These are phyloP conservation scores for Monodelphis domestica DNA, from an alignment of 2,797 vertebrate species.

Conservation along the genomic window DNA sequence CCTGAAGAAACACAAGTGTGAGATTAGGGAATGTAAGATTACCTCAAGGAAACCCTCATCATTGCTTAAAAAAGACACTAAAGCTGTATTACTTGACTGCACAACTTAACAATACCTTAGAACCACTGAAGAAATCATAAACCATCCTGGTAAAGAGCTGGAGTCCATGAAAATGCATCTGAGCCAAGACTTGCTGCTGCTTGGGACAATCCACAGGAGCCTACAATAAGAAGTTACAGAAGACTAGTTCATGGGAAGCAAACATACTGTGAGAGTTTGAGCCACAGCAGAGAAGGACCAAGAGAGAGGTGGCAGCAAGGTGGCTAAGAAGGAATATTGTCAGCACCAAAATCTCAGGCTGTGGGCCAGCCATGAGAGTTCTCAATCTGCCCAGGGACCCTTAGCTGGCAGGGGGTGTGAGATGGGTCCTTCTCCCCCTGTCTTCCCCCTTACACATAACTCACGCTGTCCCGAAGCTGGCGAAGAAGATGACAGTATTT, in stretches of 20 bases:
- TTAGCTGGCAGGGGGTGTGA: neutral
- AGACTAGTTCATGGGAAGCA: neutral
- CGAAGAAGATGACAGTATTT: conserved; percentile 84
- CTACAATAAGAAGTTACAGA: conserved; percentile 44
- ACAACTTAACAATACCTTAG: conserved; percentile 86
- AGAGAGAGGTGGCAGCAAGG: neutral
- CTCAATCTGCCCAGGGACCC: conserved; percentile 16
- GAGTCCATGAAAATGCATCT: conserved; percentile 87
- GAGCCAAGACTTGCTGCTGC: conserved; percentile 83
- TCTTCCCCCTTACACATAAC: conserved; percentile 79
- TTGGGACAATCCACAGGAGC: conserved; percentile 31
- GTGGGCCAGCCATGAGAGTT: neutral
- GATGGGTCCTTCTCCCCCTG: conserved; percentile 30
- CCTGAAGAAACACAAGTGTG: conserved; percentile 57
- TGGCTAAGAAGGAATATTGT: neutral
- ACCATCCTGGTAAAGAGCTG: conserved; percentile 87
- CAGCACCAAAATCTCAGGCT: neutral
- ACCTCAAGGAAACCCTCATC: conserved; percentile 1
- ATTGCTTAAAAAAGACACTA: neutral
- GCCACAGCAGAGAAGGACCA: neutral
- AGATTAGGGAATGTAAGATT: neutral
- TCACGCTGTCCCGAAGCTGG: conserved; percentile 84
- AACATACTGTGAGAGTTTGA: neutral
- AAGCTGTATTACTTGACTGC: neutral
- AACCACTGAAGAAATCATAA: conserved; percentile 87